These are phyloP conservation scores for Nudaria mundana DNA, from an alignment of 2,888 invertebrate species.

Conservation along the genomic window DNA sequence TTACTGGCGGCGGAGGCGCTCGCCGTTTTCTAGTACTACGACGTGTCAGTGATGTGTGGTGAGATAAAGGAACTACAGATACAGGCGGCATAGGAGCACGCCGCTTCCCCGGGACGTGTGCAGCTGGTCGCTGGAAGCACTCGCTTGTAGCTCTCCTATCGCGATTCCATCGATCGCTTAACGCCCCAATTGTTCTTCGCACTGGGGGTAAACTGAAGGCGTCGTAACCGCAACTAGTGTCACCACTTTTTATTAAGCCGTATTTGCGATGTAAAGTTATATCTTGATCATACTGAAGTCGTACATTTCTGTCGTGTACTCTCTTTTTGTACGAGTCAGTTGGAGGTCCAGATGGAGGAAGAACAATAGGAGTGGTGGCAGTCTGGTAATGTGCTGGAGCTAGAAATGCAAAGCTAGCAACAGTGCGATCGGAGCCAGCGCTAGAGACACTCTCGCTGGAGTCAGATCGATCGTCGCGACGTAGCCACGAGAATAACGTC, in stretches of 20 bases:
- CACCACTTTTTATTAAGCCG: constrained; percentile 65
- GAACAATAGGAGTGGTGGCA: constrained; percentile 55
- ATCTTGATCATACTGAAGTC: constrained; percentile 81
- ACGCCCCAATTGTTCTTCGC: constrained; percentile 33
- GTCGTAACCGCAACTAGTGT: constrained; percentile 54
- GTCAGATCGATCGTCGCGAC: constrained; percentile 74
- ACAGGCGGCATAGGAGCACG: constrained; percentile 86
- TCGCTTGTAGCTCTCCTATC: constrained; percentile 83
- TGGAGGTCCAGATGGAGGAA: constrained; percentile 78
- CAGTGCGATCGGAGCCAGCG: constrained; percentile 86
- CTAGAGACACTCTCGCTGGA: constrained; percentile 83
- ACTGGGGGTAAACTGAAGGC: constrained; percentile 59
- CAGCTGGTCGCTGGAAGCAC: constrained; percentile 80
- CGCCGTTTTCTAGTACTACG: constrained; percentile 67
- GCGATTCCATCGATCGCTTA: constrained; percentile 43
- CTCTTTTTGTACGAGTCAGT: constrained; percentile 84
- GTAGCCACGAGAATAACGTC: constrained; percentile 88
- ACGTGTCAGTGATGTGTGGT: constrained; percentile 50
- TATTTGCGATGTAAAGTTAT: constrained; percentile 85
- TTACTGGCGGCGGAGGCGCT: constrained; percentile 79
- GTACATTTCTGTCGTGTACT: constrained; percentile 80
- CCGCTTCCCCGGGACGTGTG: constrained; percentile 88
- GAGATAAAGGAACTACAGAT: constrained; percentile 41
- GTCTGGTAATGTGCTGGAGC: constrained; percentile 76
- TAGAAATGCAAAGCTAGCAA: constrained; percentile 86